Conservation (phyloP, 2,113 vertebrate species). For the Centrocercus urophasianus region DNA sequence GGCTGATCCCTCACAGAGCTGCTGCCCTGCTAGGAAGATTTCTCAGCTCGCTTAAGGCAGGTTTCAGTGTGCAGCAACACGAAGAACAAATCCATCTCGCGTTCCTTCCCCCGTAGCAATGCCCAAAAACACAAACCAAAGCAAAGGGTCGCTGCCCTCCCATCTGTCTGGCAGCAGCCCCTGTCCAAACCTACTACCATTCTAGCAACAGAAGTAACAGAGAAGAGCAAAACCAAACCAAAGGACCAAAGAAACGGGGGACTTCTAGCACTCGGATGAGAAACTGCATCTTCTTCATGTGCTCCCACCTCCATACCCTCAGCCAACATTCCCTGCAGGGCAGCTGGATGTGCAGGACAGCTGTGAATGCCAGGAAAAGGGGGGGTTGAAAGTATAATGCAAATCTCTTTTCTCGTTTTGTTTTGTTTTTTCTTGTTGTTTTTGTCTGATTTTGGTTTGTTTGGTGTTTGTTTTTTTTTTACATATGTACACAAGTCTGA, state of each 20-base stretch:
- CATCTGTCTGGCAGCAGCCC: neutral
- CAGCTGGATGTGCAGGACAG: constrained; percentile 49
- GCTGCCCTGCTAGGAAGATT: neutral
- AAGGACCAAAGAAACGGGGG: neutral
- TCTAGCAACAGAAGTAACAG: neutral
- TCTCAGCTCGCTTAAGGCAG: constrained; percentile 19
- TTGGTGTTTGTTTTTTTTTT: neutral
- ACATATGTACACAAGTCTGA: constrained; percentile 77
- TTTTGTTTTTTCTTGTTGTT: neutral
- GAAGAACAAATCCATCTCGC: neutral
- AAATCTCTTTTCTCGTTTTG: constrained; percentile 16
- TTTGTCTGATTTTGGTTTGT: neutral
- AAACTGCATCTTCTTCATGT: neutral
- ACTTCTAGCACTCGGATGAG: neutral
- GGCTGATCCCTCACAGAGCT: rapidly evolving
- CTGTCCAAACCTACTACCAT: neutral
- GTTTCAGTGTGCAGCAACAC: neutral
- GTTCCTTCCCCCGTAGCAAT: neutral
- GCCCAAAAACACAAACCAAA: neutral
- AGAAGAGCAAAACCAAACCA: neutral
- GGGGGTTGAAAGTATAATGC: constrained; percentile 48
- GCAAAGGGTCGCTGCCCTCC: neutral
- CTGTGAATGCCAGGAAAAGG: neutral
- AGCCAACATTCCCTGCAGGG: constrained; percentile 22
- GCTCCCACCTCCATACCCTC: constrained; percentile 44